Conservation (phyloP, 2,797 vertebrate genomes). For the Chelon labrosus region DNA sequence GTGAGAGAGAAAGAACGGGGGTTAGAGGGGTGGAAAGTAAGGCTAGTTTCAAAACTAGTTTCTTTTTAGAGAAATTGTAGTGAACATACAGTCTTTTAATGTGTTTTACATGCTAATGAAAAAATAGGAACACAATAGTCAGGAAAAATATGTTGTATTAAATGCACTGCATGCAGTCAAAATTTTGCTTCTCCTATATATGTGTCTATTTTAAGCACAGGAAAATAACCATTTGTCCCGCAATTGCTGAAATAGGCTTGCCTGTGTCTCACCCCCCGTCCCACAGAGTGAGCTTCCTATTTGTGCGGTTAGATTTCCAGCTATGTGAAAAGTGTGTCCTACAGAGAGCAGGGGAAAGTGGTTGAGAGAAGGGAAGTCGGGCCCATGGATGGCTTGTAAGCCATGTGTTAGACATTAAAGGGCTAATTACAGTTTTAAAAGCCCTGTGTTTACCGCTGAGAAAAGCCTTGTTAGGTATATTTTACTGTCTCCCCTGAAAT, state of each 20-base stretch:
- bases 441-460: slow-evolving; percentile 80
- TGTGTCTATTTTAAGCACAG: slow-evolving; percentile 70
- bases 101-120: not conserved
- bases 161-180: slow-evolving; percentile 13
- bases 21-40: not conserved
- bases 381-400: slow-evolving; percentile 75
- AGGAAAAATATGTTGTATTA: slow-evolving; percentile 11
- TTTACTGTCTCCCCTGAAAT: slow-evolving; percentile 87
- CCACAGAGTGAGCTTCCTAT: slow-evolving; percentile 72
- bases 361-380: slow-evolving; percentile 69
- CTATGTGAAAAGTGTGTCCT: slow-evolving; percentile 80
- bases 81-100: not conserved
- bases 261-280: slow-evolving; percentile 53
- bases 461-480: slow-evolving; percentile 83
- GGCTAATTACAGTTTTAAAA: slow-evolving; percentile 87
- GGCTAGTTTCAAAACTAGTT: not conserved
- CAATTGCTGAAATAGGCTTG: slow-evolving; percentile 69
- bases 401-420: slow-evolving; percentile 88
- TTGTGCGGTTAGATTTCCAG: slow-evolving; percentile 81
- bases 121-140: not conserved
- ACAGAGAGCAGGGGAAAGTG: slow-evolving; percentile 70
- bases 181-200: slow-evolving; percentile 37
- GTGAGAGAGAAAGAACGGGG: slow-evolving; percentile 11
- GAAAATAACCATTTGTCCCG: slow-evolving; percentile 78
- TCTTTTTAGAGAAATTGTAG: not conserved